phyloP scores from a whole-genome alignment of 2,113 vertebrate genomes.

The Myodes glareolus region DNA sequence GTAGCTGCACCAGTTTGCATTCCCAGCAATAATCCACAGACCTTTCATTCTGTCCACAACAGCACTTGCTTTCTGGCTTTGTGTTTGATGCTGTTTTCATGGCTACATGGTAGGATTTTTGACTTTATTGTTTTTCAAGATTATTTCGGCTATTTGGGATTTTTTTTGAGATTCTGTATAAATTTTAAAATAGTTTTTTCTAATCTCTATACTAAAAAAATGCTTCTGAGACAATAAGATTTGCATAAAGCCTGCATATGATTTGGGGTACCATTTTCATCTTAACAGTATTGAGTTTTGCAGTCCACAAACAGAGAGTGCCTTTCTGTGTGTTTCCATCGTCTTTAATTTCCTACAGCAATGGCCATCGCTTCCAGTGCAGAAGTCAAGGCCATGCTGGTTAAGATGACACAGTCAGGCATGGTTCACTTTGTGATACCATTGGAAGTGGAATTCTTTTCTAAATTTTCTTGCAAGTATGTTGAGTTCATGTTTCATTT shows the following conservation, averaged over 20 bases:
- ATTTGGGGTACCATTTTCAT: slow-evolving; percentile 8
- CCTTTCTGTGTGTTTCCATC: background rate
- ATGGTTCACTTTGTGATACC: background rate
- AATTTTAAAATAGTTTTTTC: slow-evolving; percentile 49
- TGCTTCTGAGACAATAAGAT: background rate
- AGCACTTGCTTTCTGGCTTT: slow-evolving; percentile 4
- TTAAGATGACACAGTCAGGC: background rate
- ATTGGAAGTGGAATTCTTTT: background rate
- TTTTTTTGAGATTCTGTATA: background rate
- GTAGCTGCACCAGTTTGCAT: background rate
- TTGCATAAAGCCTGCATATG: background rate
- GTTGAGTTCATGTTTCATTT: background rate
- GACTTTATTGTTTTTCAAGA: slow-evolving; percentile 33
- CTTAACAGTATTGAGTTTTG: background rate
- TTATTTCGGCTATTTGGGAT: background rate
- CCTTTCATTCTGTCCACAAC: background rate
- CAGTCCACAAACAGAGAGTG: background rate
- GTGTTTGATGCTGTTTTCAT: background rate
- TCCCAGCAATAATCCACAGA: background rate
- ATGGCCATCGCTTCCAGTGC: background rate
- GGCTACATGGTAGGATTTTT: background rate
- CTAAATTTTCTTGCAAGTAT: background rate
- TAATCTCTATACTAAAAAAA: slow-evolving; percentile 18
- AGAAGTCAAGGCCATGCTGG: background rate
- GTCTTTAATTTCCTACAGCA: background rate